These are phyloP conservation scores for Malthinus seriepunctatus DNA, from an alignment of 2,888 invertebrate genomes.

Conservation along the genomic window DNA sequence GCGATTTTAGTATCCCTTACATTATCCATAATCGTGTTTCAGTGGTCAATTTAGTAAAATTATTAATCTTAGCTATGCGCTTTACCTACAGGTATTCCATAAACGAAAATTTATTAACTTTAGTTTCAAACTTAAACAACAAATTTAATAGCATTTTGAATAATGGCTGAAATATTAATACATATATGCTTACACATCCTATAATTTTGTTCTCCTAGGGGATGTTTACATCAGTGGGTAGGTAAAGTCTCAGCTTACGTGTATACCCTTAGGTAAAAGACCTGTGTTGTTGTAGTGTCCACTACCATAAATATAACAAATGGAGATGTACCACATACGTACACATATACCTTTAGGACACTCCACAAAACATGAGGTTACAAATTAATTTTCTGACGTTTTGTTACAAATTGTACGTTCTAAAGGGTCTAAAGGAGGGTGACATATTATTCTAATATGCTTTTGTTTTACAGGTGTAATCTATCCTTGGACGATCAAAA, in stretches of 20 bases:
- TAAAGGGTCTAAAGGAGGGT: too few species aligned
- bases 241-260: conserved; percentile 39
- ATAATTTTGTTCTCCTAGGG: conserved; percentile 38
- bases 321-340: conserved; percentile 7
- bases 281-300: conserved; percentile 31
- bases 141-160: conserved; percentile 38
- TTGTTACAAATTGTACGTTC: too few species aligned
- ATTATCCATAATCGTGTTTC: conserved; percentile 3
- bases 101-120: conserved; percentile 31
- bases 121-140: conserved; percentile 41
- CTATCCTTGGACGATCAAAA: too few species aligned
- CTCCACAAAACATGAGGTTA: background rate
- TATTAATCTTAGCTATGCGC: conserved; percentile 8
- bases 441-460: too few species aligned
- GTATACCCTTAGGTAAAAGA: conserved; percentile 37
- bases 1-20: too few species aligned
- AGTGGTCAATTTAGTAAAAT: conserved; percentile 4
- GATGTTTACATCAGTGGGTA: conserved; percentile 42
- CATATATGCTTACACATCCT: conserved; percentile 39
- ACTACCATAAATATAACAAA: conserved; percentile 30
- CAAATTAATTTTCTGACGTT: too few species aligned
- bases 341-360: conserved; percentile 4
- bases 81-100: conserved; percentile 14
- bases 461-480: too few species aligned
- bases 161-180: conserved; percentile 43